These are phyloP conservation scores for Dasypus novemcinctus DNA, from an alignment of 2,113 vertebrate genomes.

Conservation along the genomic window DNA sequence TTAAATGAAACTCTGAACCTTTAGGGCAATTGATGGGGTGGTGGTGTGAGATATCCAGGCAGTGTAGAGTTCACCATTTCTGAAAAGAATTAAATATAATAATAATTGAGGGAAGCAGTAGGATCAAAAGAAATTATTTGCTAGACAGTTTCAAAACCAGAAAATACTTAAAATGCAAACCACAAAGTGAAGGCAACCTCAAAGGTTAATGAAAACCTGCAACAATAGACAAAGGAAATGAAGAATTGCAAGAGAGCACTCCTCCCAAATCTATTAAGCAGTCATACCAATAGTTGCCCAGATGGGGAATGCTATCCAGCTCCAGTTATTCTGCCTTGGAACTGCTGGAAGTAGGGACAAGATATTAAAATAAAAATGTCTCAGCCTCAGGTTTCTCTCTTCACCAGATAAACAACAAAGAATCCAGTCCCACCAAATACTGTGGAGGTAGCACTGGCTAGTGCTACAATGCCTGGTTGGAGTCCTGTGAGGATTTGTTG, in stretches of 20 bases:
- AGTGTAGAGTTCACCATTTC: slow-evolving; percentile 47
- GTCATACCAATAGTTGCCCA: slow-evolving; percentile 48
- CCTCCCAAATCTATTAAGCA: slow-evolving; percentile 59
- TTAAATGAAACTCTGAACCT: slow-evolving; percentile 34
- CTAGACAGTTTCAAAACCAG: slow-evolving; percentile 67
- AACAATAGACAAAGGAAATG: slow-evolving; percentile 74
- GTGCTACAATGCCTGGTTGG: background rate
- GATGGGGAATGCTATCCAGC: background rate
- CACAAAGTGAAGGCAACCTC: slow-evolving; percentile 75
- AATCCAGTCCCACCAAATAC: background rate
- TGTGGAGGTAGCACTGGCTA: background rate
- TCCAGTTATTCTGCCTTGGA: slow-evolving; percentile 27
- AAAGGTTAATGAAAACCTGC: slow-evolving; percentile 78
- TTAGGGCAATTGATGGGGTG: background rate
- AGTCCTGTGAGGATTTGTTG: background rate
- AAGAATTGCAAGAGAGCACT: slow-evolving; percentile 47
- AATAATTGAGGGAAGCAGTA: slow-evolving; percentile 69
- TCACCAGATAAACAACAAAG: slow-evolving; percentile 42
- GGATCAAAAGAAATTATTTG: slow-evolving; percentile 73
- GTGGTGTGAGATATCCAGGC: slow-evolving; percentile 22
- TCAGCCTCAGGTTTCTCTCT: slow-evolving; percentile 31
- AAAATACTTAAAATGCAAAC: slow-evolving; percentile 77
- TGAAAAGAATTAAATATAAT: slow-evolving; percentile 59
- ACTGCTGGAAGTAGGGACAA: slow-evolving; percentile 52
- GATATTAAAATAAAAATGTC: slow-evolving; percentile 43